A percentile compares a stretch with the other conserved stretches of the same genome.
Evolutionary conservation across 2,797 vertebrate species (phyloP).

Genomic region (Pseudochirops corinnae): DNA sequence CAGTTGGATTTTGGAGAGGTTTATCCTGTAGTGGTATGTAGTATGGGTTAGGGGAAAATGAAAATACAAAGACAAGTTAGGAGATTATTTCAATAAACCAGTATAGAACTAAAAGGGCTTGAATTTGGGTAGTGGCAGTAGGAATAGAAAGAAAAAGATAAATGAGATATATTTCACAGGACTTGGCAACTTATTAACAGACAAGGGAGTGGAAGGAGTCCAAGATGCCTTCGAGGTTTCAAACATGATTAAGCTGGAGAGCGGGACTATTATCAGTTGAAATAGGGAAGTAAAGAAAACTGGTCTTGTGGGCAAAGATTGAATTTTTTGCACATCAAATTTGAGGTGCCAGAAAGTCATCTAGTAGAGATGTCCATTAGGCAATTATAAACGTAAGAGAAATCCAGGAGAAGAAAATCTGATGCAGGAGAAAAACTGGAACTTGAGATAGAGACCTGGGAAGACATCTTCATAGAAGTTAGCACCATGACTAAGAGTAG

Average conservation of each 20-base stretch:
- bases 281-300: not conserved
- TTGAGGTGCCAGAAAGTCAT: not conserved
- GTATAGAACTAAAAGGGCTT: not conserved
- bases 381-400: not conserved
- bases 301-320: not conserved
- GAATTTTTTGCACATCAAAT: not conserved
- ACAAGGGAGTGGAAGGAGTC: not conserved
- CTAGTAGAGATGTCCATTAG: not conserved
- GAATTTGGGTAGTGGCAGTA: not conserved
- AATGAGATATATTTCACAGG: not conserved
- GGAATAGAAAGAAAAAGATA: not conserved
- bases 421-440: not conserved
- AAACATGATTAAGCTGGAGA: not conserved
- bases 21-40: not conserved
- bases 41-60: not conserved
- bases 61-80: slow-evolving; percentile 8
- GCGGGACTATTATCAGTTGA: not conserved
- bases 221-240: not conserved
- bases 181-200: not conserved
- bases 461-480: not conserved
- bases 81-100: not conserved
- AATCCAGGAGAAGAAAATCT: not conserved
- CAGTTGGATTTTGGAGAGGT: not conserved
- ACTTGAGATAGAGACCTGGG: not conserved
- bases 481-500: not conserved